Conservation (phyloP, 2,113 vertebrate genomes). For the Jacana jacana region DNA sequence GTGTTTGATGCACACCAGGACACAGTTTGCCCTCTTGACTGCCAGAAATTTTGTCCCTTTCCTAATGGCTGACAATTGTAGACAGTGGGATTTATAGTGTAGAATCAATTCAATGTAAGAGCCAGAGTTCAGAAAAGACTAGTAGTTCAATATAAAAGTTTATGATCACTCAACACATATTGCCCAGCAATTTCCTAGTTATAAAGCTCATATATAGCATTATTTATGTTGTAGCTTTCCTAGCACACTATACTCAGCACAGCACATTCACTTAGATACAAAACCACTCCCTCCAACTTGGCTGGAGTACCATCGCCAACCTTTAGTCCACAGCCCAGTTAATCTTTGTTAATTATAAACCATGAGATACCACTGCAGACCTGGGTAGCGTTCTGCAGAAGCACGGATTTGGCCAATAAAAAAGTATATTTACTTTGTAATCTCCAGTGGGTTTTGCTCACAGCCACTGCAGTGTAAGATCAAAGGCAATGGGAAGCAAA, state of each 20-base stretch:
- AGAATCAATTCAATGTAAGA: not conserved
- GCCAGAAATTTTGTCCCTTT: not conserved
- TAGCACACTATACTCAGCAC: not conserved
- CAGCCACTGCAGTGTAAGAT: not conserved
- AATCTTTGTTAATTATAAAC: constrained; percentile 51
- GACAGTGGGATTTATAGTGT: not conserved
- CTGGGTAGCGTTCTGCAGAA: not conserved
- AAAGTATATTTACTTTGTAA: not conserved
- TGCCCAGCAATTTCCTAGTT: not conserved
- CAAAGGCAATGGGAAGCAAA: constrained; percentile 14
- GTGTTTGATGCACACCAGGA: not conserved
- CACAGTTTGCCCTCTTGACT: not conserved
- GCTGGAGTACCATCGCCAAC: not conserved
- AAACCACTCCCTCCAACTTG: not conserved
- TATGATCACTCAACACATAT: not conserved
- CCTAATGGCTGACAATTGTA: not conserved
- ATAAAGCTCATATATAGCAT: not conserved
- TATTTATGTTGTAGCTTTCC: not conserved
- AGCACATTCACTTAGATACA: not conserved
- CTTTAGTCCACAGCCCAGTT: not conserved
- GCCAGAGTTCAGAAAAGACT: not conserved
- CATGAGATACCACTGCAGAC: not conserved
- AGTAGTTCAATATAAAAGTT: not conserved
- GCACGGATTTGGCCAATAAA: not conserved
- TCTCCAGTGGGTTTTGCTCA: constrained; percentile 16